phyloP scores from a whole-genome alignment of 2,797 vertebrate species.

The Propithecus perrieri region DNA sequence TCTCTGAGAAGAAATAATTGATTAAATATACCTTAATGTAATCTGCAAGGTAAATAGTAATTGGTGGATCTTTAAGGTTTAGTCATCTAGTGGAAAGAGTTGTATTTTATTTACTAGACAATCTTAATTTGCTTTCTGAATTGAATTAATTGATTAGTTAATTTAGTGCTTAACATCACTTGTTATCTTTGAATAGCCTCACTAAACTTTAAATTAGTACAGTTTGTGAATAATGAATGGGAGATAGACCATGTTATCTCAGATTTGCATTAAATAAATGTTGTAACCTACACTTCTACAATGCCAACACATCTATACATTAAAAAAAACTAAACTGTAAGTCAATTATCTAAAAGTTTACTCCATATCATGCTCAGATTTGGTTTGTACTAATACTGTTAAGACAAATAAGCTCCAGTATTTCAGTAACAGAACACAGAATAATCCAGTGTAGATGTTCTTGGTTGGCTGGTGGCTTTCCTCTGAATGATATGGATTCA shows the following conservation, averaged over 20 bases:
- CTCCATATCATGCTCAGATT: background rate
- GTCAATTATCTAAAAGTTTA: background rate
- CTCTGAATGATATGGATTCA: background rate
- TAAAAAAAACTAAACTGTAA: background rate
- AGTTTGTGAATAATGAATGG: conserved; percentile 61
- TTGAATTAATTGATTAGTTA: conserved; percentile 81
- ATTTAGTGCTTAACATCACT: conserved; percentile 76
- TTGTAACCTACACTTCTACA: background rate
- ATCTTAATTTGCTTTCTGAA: conserved; percentile 79
- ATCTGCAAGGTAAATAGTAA: conserved; percentile 49
- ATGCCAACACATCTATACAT: background rate
- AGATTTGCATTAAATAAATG: background rate
- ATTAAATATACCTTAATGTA: conserved; percentile 41
- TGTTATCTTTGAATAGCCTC: conserved; percentile 76
- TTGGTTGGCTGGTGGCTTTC: background rate
- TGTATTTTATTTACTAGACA: conserved; percentile 76
- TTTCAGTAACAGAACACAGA: background rate
- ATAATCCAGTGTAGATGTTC: background rate
- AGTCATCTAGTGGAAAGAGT: conserved; percentile 56
- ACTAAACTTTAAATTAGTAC: conserved; percentile 80
- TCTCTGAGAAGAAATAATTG: conserved; percentile 26
- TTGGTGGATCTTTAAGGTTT: conserved; percentile 62
- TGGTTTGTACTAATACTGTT: background rate
- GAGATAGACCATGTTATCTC: background rate
- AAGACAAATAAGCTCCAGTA: background rate